Evolutionary conservation across 2,797 vertebrate species (phyloP).

Genomic region (Caiman crocodilus): DNA sequence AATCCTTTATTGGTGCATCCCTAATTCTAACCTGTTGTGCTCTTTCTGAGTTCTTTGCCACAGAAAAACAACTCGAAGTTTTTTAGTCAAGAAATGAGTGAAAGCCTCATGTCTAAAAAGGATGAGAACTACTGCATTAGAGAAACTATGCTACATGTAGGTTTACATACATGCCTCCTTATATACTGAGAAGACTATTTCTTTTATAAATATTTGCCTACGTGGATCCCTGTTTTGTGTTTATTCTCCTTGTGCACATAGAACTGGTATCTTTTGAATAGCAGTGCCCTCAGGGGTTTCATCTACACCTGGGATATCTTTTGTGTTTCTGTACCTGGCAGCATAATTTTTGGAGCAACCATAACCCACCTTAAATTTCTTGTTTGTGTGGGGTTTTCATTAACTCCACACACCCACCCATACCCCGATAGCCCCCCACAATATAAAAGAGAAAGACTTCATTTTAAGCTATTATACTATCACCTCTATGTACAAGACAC

Average conservation of each 20-base stretch:
- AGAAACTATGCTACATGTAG: not conserved
- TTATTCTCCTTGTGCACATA: not conserved
- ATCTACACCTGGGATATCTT: not conserved
- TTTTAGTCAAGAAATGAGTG: too few species aligned
- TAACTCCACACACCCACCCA: too few species aligned
- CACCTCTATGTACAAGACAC: too few species aligned
- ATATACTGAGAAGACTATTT: not conserved
- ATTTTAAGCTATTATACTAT: too few species aligned
- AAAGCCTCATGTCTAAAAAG: too few species aligned
- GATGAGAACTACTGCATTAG: not conserved
- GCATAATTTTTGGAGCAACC: not conserved
- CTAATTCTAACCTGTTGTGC: too few species aligned
- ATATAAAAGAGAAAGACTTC: too few species aligned
- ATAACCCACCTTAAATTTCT: not conserved
- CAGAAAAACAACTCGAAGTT: too few species aligned
- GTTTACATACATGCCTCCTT: not conserved
- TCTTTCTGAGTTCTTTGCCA: too few species aligned
- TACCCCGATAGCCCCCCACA: too few species aligned
- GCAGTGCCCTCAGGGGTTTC: not conserved
- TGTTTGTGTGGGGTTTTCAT: too few species aligned
- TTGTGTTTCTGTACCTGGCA: not conserved
- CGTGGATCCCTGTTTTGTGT: not conserved
- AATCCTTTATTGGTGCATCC: too few species aligned
- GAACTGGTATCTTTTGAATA: not conserved
- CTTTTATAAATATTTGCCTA: not conserved